Evolutionary conservation across 2,888 invertebrate genomes (phyloP).

Genomic region (Ditylenchus weischeri): DNA sequence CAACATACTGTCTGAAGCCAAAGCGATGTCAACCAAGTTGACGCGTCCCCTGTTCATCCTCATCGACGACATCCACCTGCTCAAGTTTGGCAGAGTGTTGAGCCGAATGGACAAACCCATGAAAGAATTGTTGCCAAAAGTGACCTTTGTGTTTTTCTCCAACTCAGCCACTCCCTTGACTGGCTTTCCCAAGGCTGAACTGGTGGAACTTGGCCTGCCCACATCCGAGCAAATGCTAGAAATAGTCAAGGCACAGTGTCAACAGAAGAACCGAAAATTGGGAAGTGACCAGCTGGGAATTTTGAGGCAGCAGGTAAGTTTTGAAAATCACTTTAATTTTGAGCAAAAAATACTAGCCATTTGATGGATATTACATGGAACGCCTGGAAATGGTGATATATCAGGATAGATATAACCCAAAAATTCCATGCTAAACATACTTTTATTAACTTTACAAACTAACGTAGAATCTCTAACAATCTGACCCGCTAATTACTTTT

Average conservation of each 20-base stretch:
- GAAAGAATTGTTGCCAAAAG: constrained; percentile 28
- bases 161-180: constrained; percentile 10
- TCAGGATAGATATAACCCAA: no score
- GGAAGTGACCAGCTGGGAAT: constrained; percentile 20
- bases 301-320: constrained; percentile 11
- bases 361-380: no score
- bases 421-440: no score
- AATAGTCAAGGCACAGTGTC: constrained; percentile 24
- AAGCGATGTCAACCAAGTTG: constrained; percentile 34
- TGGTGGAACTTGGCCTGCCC: constrained; percentile 30
- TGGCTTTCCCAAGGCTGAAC: constrained; percentile 31
- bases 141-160: constrained; percentile 34
- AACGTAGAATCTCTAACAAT: no score
- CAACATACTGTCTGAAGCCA: constrained; percentile 31
- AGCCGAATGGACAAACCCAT: constrained; percentile 34
- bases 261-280: constrained; percentile 1
- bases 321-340: neutral
- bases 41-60: constrained; percentile 47
- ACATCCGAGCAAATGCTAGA: constrained; percentile 26
- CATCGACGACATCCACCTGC: constrained; percentile 53
- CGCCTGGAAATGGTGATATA: no score
- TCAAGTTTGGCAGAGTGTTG: constrained; percentile 48
- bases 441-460: no score
- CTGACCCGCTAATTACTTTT: no score
- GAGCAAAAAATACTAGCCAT: no score